A percentile compares a stretch with the other conserved stretches of the same genome.
Evolutionary conservation across 2,113 vertebrate genomes (phyloP).

Genomic region (Fulmarus glacialis): DNA sequence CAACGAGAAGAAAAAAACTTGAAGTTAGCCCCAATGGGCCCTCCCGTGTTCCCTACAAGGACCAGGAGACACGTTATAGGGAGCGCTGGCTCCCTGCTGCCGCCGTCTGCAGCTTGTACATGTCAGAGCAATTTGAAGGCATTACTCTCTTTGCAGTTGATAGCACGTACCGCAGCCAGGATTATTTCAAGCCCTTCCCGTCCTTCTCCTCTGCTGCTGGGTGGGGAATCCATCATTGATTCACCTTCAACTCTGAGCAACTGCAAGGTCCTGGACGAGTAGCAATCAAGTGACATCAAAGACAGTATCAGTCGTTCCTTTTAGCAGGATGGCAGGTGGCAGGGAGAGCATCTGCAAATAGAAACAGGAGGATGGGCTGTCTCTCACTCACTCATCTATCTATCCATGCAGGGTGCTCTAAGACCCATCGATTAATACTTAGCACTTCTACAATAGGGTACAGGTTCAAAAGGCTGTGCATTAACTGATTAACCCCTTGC

Average conservation of each 20-base stretch:
- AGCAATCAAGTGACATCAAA: not conserved
- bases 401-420: not conserved
- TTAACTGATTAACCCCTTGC: not conserved
- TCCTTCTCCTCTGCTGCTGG: not conserved
- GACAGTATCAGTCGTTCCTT: not conserved
- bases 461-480: not conserved
- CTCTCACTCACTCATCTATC: not conserved
- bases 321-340: not conserved
- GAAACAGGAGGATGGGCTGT: not conserved
- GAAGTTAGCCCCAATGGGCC: not conserved
- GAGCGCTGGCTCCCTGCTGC: not conserved
- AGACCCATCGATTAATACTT: not conserved
- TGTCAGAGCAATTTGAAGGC: not conserved
- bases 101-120: accelerated
- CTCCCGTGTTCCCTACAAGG: not conserved
- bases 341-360: not conserved
- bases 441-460: not conserved
- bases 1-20: not conserved
- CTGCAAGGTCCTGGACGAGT: not conserved
- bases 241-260: not conserved
- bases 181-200: not conserved
- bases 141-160: not conserved
- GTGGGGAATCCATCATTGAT: not conserved
- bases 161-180: accelerated
- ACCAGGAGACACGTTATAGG: not conserved